Base-by-base conservation (phyloP, 2,888 invertebrate species). In the Lycia hirtaria region DNA sequence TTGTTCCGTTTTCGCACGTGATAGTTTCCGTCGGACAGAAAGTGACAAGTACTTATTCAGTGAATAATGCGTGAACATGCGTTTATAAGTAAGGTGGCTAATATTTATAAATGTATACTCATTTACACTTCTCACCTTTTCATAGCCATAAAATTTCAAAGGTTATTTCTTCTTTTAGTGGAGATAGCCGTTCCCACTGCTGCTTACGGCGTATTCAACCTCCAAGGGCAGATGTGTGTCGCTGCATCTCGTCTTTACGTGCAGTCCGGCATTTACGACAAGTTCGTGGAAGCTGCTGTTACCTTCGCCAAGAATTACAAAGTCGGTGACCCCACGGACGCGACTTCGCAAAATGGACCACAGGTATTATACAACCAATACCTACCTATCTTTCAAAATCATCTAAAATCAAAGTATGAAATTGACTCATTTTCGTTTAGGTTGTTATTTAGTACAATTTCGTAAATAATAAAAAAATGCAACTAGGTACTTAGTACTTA, bases 211-310 rank as follows among this genome's bases (percentile, higher is more conserved):
- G 76, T 85, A 0, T 87, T 85, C 43, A 43, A 64, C 0, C 73
- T 78, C 28, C 85, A 85, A 59, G 85, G 87, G 0, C 86, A 86
- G 56, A 71, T 78, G 2, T 81, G 85, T 56, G 59, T 85, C 1
- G 85, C 86, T 1, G 83, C 85, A 0, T 86, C 86, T 0, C 77
- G 86, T 0, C 57, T 85, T 2, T 87, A 57, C 48, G 86, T 87
- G 0, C 86, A 87, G 49, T 76, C 84, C 0, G 78, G 70, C 0
- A 96, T 98, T 68, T 98, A 98, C 78, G 96, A 97, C 65, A 93
- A 95, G 71, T 98, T 98, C 77, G 95, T 98, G 0, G 92, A 94
- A 62, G 94, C 94, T 62, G 95, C 96, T 0, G 93, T 93, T 0
- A 93, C 93, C 58, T 85, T 94, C 68, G 97, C 97, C 0, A 90